These are phyloP conservation scores for Scrobipalpa costella DNA, from an alignment of 2,888 invertebrate genomes.

Conservation along the genomic window DNA sequence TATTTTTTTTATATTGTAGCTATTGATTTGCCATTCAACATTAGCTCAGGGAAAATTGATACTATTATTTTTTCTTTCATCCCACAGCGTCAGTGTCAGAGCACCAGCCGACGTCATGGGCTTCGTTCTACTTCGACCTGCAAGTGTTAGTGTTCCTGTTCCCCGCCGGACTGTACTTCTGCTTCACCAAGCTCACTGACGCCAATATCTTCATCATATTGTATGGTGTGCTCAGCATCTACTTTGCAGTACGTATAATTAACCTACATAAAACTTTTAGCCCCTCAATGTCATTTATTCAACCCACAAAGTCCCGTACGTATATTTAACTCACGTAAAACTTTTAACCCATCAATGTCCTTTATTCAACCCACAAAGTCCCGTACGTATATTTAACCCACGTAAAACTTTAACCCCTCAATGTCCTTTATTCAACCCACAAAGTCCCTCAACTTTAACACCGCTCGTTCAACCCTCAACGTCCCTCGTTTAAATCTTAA, in stretches of 20 bases:
- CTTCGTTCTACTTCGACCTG: constrained; percentile 98
- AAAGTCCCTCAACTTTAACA: neutral
- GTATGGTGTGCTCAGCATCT: constrained; percentile 98
- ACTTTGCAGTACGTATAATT: constrained; percentile 91
- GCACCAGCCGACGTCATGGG: constrained; percentile 99
- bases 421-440: neutral
- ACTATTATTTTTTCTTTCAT: neutral
- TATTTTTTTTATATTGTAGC: too few relatives aligned
- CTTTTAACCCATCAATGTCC: neutral
- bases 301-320: constrained; percentile 97
- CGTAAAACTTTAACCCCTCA: neutral
- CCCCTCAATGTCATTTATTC: constrained; percentile 98
- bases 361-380: neutral
- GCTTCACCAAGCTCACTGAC: constrained; percentile 96
- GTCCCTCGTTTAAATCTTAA: neutral
- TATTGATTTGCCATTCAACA: too few relatives aligned
- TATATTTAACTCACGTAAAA: constrained; percentile 85
- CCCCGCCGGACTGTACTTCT: constrained; percentile 98
- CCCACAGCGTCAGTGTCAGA: constrained; percentile 92
- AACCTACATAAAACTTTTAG: constrained; percentile 98
- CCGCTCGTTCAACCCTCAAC: neutral
- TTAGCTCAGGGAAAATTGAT: too few relatives aligned
- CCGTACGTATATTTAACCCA: neutral
- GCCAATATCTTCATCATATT: constrained; percentile 98
- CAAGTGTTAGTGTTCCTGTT: constrained; percentile 97